A percentile compares a stretch with the other conserved stretches of the same genome.
Evolutionary conservation across 1,140 invertebrate species (phyloP).

Genomic region (Brachionus paranguensis): DNA sequence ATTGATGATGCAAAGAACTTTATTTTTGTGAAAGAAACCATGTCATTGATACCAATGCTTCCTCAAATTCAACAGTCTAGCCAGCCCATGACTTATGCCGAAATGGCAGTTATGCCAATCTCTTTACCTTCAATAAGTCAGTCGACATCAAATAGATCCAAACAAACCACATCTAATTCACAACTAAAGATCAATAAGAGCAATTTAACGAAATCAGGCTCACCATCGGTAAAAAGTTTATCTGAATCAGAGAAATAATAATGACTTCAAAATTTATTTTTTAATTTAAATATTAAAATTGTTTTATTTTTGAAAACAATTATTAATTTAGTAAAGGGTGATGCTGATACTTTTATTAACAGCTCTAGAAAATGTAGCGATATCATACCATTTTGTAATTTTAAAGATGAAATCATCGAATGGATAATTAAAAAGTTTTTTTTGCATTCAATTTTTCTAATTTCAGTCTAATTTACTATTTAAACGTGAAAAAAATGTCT

Average conservation of each 20-base stretch:
- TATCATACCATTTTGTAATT: too few species aligned
- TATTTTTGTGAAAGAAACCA: slow-evolving; percentile 12
- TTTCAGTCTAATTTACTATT: too few species aligned
- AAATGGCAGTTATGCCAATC: slow-evolving; percentile 6
- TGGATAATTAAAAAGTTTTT: too few species aligned
- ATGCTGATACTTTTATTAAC: too few species aligned
- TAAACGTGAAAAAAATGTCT: too few species aligned
- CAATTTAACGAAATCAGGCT: not conserved
- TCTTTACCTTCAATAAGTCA: not conserved
- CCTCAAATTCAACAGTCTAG: not conserved
- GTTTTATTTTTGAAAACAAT: too few species aligned
- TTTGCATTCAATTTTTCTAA: too few species aligned
- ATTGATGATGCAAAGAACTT: slow-evolving; percentile 30
- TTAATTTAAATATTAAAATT: not conserved
- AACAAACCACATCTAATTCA: not conserved
- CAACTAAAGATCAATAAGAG: not conserved
- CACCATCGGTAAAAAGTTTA: not conserved
- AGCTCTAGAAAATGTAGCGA: too few species aligned
- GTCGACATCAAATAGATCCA: not conserved
- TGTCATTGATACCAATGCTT: not conserved
- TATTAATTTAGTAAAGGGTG: too few species aligned
- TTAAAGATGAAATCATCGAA: too few species aligned
- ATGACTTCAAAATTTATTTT: not conserved
- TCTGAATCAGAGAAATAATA: not conserved
- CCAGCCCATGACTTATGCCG: not conserved